phyloP scores from a whole-genome alignment of 1,140 invertebrate genomes.

The Diorhabda carinulata region DNA sequence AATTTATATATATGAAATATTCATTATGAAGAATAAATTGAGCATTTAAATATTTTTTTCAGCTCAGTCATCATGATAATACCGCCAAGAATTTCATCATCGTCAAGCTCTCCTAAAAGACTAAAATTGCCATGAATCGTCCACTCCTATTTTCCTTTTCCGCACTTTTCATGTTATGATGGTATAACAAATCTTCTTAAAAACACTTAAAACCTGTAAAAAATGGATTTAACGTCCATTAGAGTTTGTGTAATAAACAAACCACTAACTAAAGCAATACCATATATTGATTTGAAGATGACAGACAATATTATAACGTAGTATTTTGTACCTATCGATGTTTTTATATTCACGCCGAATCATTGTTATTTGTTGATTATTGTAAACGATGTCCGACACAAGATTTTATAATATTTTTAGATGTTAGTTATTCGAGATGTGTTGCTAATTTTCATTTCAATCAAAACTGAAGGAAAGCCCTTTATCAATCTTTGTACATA shows the following conservation, averaged over 20 bases:
- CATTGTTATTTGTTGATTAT: constrained; percentile 19
- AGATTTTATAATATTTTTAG: constrained; percentile 25
- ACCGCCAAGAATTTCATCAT: not conserved
- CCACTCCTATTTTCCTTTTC: not conserved
- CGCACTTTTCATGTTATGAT: not conserved
- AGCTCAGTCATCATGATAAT: not conserved
- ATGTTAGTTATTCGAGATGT: constrained; percentile 6
- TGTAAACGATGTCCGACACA: constrained; percentile 7
- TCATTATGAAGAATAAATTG: no score
- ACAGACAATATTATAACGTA: constrained; percentile 22
- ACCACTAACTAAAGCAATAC: constrained; percentile 13
- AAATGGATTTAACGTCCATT: not conserved
- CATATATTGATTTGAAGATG: constrained; percentile 13
- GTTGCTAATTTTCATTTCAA: not conserved
- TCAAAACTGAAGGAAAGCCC: not conserved
- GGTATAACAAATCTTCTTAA: not conserved
- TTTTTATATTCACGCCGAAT: constrained; percentile 17
- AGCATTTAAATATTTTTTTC: not conserved
- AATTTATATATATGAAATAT: no score
- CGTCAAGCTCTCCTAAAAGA: not conserved
- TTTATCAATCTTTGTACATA: not conserved
- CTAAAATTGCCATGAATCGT: not conserved
- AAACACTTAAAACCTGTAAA: not conserved
- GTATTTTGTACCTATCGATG: constrained; percentile 8
- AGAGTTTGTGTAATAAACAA: not conserved